A percentile compares a stretch with the other conserved stretches of the same genome.
Conservation (phyloP, 2,888 invertebrate species). For the Polydrusus cervinus region DNA sequence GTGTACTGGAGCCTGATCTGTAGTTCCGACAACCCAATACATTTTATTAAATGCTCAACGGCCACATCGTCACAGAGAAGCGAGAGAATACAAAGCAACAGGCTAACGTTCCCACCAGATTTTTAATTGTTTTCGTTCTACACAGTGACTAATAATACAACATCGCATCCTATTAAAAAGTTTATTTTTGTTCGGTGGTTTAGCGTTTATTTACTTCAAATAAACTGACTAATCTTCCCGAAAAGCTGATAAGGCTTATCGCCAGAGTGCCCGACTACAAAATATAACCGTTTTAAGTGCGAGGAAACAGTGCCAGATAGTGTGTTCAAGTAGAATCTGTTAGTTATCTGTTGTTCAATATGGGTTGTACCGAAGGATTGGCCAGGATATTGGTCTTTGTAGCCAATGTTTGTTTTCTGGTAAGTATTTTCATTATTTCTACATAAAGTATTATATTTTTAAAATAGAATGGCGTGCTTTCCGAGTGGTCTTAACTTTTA, state of each 20-base stretch:
- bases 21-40: constrained; percentile 1
- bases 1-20: constrained; percentile 3
- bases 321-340: constrained; percentile 4
- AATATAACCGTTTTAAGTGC: constrained; percentile 13
- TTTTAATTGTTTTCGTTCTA: background rate
- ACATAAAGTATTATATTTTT: no score
- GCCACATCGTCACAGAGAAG: background rate
- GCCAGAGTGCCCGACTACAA: constrained; percentile 1
- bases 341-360: constrained; percentile 27
- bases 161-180: background rate
- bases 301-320: constrained; percentile 3
- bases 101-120: no score
- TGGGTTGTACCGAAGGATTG: constrained; percentile 46
- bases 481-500: no score
- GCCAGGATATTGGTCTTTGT: constrained; percentile 49
- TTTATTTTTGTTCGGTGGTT: background rate
- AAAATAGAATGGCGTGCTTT: no score
- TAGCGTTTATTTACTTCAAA: constrained; percentile 5
- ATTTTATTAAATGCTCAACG: constrained; percentile 6
- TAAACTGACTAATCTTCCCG: constrained; percentile 15
- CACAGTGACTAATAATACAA: constrained; percentile 5
- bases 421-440: constrained; percentile 26
- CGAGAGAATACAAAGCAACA: background rate
- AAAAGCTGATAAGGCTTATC: constrained; percentile 25
- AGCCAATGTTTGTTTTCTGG: constrained; percentile 47